These are phyloP conservation scores for Carettochelys insculpta DNA, from an alignment of 2,113 vertebrate genomes.

Conservation along the genomic window DNA sequence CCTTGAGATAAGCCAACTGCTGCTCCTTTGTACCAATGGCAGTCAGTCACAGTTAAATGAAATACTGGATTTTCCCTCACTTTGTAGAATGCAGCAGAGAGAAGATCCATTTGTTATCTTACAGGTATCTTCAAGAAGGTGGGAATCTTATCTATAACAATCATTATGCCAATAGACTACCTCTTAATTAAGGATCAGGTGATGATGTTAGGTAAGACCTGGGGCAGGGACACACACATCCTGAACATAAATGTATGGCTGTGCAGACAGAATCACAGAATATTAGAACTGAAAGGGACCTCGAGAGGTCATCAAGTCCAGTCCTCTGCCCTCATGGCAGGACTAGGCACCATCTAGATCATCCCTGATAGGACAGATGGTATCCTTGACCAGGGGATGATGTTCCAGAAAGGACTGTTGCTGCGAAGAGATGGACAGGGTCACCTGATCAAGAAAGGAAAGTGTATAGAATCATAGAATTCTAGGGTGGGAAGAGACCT, in stretches of 20 bases:
- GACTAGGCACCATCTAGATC: too few species aligned
- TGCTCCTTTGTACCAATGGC: neutral
- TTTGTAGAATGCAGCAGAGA: conserved; percentile 40
- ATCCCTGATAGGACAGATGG: too few species aligned
- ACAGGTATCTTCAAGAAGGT: conserved; percentile 35
- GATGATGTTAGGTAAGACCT: neutral
- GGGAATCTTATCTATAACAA: conserved; percentile 35
- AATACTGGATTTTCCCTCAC: conserved; percentile 31
- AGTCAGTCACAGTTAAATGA: conserved; percentile 17
- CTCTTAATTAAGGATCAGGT: conserved; percentile 38
- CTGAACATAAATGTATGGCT: neutral
- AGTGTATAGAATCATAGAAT: too few species aligned
- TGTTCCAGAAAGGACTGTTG: neutral
- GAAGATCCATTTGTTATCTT: conserved; percentile 28
- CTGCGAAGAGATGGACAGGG: neutral
- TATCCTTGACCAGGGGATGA: neutral
- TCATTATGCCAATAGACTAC: conserved; percentile 8
- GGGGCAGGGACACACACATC: neutral
- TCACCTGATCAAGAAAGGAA: neutral
- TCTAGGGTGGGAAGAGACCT: too few species aligned
- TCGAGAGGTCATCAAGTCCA: too few species aligned
- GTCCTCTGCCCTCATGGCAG: too few species aligned
- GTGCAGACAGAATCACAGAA: too few species aligned
- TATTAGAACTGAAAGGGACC: too few species aligned
- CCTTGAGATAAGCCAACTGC: conserved; percentile 43